A percentile compares a stretch with the other conserved stretches of the same genome.
Evolutionary conservation across 2,888 invertebrate species (phyloP).

Genomic region (Epirrita christyi): DNA sequence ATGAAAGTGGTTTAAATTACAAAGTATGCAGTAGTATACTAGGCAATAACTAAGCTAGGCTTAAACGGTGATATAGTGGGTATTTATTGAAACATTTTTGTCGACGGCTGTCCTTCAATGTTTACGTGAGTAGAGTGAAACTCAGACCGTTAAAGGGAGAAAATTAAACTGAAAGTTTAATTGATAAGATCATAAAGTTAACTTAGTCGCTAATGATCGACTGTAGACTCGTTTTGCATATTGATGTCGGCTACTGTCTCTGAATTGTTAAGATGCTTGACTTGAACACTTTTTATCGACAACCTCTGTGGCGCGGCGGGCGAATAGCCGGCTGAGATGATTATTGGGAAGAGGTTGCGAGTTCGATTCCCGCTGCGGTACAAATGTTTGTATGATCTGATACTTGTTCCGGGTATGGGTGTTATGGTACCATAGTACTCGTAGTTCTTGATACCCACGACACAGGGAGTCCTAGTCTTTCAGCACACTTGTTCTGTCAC

Average conservation of each 20-base stretch:
- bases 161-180: slow-evolving; percentile 24
- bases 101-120: slow-evolving; percentile 7
- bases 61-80: not conserved
- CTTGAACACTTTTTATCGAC: not conserved
- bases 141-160: slow-evolving; percentile 13
- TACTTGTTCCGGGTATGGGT: too few relatives aligned
- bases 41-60: not conserved
- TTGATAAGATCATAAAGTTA: slow-evolving; percentile 32
- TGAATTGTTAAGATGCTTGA: slow-evolving; percentile 15
- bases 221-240: slow-evolving; percentile 22
- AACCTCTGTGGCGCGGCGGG: not conserved
- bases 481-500: too few relatives aligned
- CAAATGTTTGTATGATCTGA: too few relatives aligned
- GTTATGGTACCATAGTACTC: too few relatives aligned
- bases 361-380: too few relatives aligned
- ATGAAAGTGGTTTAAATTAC: too few relatives aligned
- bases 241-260: slow-evolving; percentile 17
- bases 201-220: slow-evolving; percentile 27
- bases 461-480: too few relatives aligned
- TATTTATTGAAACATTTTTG: not conserved
- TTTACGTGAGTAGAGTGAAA: slow-evolving; percentile 17
- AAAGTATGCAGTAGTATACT: too few relatives aligned
- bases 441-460: too few relatives aligned
- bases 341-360: too few relatives aligned
- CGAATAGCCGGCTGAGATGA: too few relatives aligned